phyloP scores from a whole-genome alignment of 2,113 vertebrate species.

The Ramphastos sulfuratus region DNA sequence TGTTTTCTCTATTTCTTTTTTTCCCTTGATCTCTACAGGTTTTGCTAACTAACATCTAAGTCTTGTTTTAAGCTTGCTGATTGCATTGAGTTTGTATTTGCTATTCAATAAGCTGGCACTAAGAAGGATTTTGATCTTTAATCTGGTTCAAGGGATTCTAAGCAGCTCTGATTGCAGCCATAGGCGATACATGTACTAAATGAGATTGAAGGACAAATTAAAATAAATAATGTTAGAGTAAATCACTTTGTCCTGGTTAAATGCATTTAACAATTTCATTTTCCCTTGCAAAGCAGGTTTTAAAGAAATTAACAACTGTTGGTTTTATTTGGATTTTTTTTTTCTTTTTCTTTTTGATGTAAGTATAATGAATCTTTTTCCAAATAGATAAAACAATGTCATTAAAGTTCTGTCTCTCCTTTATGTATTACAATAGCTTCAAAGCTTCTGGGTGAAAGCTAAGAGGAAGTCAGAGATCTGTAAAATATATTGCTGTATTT shows the following conservation, averaged over 20 bases:
- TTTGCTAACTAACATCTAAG: slow-evolving; percentile 57
- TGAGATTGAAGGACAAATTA: slow-evolving; percentile 74
- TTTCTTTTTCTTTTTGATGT: neutral
- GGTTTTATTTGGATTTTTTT: no score
- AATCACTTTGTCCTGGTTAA: slow-evolving; percentile 67
- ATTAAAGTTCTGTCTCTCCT: neutral
- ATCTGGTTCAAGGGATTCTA: slow-evolving; percentile 72
- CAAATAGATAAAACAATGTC: neutral
- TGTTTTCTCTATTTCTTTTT: slow-evolving; percentile 56
- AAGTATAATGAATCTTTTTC: slow-evolving; percentile 27
- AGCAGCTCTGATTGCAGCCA: slow-evolving; percentile 66
- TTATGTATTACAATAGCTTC: neutral
- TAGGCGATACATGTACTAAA: slow-evolving; percentile 66
- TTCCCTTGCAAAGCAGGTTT: slow-evolving; percentile 58
- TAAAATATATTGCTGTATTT: neutral
- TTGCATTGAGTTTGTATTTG: slow-evolving; percentile 68
- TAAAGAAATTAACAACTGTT: slow-evolving; percentile 53
- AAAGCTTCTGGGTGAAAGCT: slow-evolving; percentile 2
- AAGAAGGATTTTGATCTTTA: slow-evolving; percentile 77
- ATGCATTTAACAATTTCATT: slow-evolving; percentile 58
- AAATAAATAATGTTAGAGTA: slow-evolving; percentile 72
- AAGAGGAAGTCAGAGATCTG: slow-evolving; percentile 14
- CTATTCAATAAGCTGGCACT: slow-evolving; percentile 68
- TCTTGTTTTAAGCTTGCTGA: slow-evolving; percentile 67
- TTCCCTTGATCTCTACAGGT: slow-evolving; percentile 56